These are phyloP conservation scores for Lepus timidus DNA, from an alignment of 2,113 vertebrate genomes.

Conservation along the genomic window DNA sequence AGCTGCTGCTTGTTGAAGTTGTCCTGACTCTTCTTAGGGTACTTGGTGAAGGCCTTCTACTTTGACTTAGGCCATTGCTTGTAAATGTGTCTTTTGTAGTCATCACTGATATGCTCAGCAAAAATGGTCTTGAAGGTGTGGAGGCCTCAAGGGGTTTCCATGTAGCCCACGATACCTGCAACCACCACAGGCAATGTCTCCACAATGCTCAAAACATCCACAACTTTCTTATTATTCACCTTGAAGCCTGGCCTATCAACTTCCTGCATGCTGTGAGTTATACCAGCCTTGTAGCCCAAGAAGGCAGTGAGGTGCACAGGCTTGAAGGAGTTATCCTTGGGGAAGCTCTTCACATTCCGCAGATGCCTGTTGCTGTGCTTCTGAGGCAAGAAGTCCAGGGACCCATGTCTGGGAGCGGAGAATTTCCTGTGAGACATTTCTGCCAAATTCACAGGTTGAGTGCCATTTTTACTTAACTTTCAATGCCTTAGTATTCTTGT, in stretches of 20 bases:
- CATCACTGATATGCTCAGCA: conserved; percentile 90
- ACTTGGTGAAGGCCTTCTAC: conserved; percentile 99
- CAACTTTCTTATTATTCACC: conserved; percentile 99
- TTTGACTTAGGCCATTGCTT: conserved; percentile 93
- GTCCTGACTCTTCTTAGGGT: conserved; percentile 99
- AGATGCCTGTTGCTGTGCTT: too few species aligned
- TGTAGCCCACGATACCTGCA: conserved; percentile 94
- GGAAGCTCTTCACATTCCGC: too few species aligned
- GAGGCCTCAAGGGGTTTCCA: conserved; percentile 95
- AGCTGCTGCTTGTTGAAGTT: conserved; percentile 98
- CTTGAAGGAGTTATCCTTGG: too few species aligned
- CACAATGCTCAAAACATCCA: conserved; percentile 95
- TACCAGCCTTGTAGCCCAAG: background rate
- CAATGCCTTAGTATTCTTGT: background rate
- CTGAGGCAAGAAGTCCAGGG: too few species aligned
- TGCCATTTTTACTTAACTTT: conserved; percentile 28
- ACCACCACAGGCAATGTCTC: conserved; percentile 96
- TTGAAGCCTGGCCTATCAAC: conserved; percentile 68
- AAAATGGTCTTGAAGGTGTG: conserved; percentile 97
- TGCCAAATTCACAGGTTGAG: too few species aligned
- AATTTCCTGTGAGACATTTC: too few species aligned
- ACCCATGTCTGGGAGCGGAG: too few species aligned
- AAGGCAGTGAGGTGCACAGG: background rate
- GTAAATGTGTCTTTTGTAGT: conserved; percentile 97
- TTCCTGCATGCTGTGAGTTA: background rate